These are phyloP conservation scores for Bombyx mandarina DNA, from an alignment of 1,140 invertebrate genomes.

Conservation along the genomic window DNA sequence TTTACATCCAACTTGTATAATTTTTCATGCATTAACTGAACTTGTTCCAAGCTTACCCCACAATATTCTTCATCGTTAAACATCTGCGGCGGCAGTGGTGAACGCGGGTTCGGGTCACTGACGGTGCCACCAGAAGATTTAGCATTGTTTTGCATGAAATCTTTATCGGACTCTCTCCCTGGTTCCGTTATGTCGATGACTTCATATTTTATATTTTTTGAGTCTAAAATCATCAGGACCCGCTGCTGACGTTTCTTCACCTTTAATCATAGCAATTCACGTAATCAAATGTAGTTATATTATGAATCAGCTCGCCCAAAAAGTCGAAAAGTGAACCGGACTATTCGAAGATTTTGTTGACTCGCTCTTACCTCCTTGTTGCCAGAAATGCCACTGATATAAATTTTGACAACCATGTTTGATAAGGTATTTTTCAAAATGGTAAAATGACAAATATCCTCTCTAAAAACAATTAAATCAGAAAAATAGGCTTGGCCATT, in stretches of 20 bases:
- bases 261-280: conserved; percentile 72
- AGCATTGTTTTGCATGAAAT: conserved; percentile 92
- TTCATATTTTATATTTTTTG: conserved; percentile 89
- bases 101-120: conserved; percentile 74
- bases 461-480: conserved; percentile 37
- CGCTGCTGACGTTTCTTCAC: conserved; percentile 95
- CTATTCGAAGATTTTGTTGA: conserved; percentile 48
- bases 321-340: conserved; percentile 42
- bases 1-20: too few species aligned
- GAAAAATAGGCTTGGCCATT: conserved; percentile 67
- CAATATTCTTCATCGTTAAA: conserved; percentile 95
- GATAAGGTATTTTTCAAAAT: conserved; percentile 22
- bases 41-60: conserved; percentile 75
- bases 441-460: conserved; percentile 27
- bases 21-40: too few species aligned
- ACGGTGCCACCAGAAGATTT: conserved; percentile 81
- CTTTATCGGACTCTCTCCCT: conserved; percentile 87
- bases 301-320: conserved; percentile 47
- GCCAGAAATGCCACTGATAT: conserved; percentile 90
- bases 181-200: conserved; percentile 94
- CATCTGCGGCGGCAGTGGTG: conserved; percentile 91
- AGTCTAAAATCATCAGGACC: conserved; percentile 92
- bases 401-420: conserved; percentile 90
- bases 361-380: conserved; percentile 85
- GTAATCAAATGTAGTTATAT: conserved; percentile 48